Base-by-base conservation (phyloP, 2,113 vertebrate species). In the Accipiter cooperii region DNA sequence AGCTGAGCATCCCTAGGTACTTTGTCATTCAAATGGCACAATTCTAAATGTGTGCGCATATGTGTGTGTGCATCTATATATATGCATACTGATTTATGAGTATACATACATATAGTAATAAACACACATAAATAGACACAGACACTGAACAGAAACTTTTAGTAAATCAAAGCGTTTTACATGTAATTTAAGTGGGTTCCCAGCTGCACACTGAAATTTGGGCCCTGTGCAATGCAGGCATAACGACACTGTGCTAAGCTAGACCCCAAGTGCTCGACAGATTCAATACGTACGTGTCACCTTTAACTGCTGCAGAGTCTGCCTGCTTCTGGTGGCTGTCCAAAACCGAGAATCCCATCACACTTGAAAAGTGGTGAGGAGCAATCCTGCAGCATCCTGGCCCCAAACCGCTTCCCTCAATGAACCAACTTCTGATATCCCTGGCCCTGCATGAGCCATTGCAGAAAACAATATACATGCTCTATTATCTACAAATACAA, bases 71-170 rank as follows among this genome's bases (percentile, higher is more conserved):
- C 25, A 17, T 33, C 63, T 92, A 96, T 92, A 96, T 88, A 96
- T 87, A 94, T 80, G 89, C 33, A 90, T 88, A 94, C 19, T 82
- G 34, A 26, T 57, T 71, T 89, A 81, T 47, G 82, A 84, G 76
- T 87, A 87, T 54, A 79, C 91, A 95, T 90, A 87, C 91, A 93
- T 68, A 85, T 80, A 96, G 57, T n/a, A 80, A 77, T 51, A 58
- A 18, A 70, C 63, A 92, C 82, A 90, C 54, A 70, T 57, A 68
- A 64, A 79, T 26, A 82, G 58, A 68, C 38, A 70, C 26, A 87
- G 61, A 52, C 36, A 58, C 84, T 58, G 77, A 76, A 90, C n/a
- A 92, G 58, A 87, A 36, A 54, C 31, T 95, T 93, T 29, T 5
- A 94, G 42, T 64, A 86, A 93, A 95, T 86, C 6, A 22, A 83